Evolutionary conservation across 1,140 invertebrate genomes (phyloP), one percentile per base, ranked within the genome.

Genomic region (Zaprionus nigranus): DNA sequence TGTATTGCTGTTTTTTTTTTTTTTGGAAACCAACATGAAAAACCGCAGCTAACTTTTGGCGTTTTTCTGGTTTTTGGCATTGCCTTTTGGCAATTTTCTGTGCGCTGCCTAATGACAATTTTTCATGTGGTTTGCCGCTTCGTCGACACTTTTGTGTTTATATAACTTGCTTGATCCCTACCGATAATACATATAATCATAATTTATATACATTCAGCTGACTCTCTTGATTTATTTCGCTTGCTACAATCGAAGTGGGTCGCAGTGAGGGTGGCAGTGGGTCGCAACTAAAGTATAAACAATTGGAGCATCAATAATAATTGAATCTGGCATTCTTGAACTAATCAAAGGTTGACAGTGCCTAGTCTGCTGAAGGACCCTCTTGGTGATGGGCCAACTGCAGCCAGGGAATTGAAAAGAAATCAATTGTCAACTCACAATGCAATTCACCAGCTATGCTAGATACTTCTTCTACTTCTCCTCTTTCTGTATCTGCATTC

Each of bases 111-210:
- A 83, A 87, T 88, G 83, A 87, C 83, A 87, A 83, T 87, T 87
- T 87, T 81, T 88, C 81, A 85, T 82, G 79, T 76, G 75, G 70
- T 79, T 85, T 82, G 73, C 57, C 34, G 26, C 15, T 17, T 17
- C 43, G 17, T 36, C 49, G 53, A 26, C 36, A 53, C 69, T 67
- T 73, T 73, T 66, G 70, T 63, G 17, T 60, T 77, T 72, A 53
- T 62, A 26, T 46, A 57, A 78, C 62, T 78, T 78, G 9, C 62
- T 51, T 65, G 53, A 75, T 84, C 78, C 63, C 49, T 38, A 17
- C 54, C 43, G 84, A 83, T 88, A 87, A 87, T 87, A 71, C 56
- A 46, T 69, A 76, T 90, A 88, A 88, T 88, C 86, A 88, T 90
- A 85, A 88, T 90, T 88, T 88, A 88, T 85, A 76, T 59, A 67